phyloP scores from a whole-genome alignment of 1,140 invertebrate genomes.

The Episyrphus balteatus region DNA sequence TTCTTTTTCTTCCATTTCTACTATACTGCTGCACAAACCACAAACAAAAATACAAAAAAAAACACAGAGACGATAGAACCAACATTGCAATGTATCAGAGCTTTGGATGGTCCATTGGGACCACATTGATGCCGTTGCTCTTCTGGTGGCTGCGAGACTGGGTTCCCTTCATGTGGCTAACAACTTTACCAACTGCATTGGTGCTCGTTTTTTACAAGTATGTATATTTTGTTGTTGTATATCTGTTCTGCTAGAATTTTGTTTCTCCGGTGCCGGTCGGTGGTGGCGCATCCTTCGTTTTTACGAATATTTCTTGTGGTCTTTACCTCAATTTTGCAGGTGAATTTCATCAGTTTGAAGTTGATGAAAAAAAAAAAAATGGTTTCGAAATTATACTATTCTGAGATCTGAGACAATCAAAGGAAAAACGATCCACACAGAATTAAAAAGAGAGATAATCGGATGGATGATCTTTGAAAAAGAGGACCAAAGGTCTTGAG shows the following conservation, averaged over 20 bases:
- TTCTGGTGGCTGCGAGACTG: constrained; percentile 47
- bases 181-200: constrained; percentile 35
- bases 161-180: constrained; percentile 41
- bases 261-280: no score
- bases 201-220: constrained; percentile 38
- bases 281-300: no score
- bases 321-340: no score
- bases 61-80: constrained; percentile 33
- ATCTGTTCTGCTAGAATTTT: neutral
- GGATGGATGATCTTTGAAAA: no score
- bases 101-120: constrained; percentile 41
- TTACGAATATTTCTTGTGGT: no score
- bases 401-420: no score
- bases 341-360: no score
- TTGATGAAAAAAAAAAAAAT: no score
- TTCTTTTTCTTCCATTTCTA: neutral
- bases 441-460: no score
- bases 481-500: no score
- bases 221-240: constrained; percentile 8
- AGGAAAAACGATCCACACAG: no score
- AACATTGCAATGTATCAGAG: constrained; percentile 38
- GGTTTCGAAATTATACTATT: no score
- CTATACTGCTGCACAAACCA: constrained; percentile 11
- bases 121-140: constrained; percentile 43
- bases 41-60: constrained; percentile 21